Base-by-base conservation (phyloP, 2,797 vertebrate genomes). In the Pipistrellus kuhlii region DNA sequence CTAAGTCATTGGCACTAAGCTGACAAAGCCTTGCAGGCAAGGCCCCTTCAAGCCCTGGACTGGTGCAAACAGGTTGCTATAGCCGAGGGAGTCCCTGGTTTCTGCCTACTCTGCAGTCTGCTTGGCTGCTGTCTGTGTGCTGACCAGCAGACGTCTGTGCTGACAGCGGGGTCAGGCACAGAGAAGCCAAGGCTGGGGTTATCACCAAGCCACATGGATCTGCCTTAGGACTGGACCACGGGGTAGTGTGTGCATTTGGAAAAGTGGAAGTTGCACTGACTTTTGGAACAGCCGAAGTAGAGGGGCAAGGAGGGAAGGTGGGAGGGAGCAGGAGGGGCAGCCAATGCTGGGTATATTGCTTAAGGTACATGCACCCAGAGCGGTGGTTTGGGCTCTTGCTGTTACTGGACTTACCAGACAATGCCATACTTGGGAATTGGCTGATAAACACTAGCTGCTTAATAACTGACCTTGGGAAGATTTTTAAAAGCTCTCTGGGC, bases 301-400 rank as follows among this genome's bases (percentile, higher is more conserved):
- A 44, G 10, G 20, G 81, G 8, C 15, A 8, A 35, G 18, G 77
- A 5, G 62, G 14, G 23, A 11, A n/a, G 48, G 13, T n/a, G 27
- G 57, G 6, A 46, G 76, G 38, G 72, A 3, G 10, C n/a, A 44
- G 27, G 4, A 59, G 5, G 12, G 25, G 15, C 64, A 30, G 51
- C 57, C 27, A 1, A 20, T 20, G 35, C 76, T 69, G 41, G 0
- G 11, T 23, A 30, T 64, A 23, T 35, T 13, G 51, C 41, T 8
- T 0, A 0, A 3, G 21, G 10, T 8, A 3, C 18, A 8, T 55
- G 44, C 6, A 2, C 62, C 21, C 44, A 8, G 30, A 18, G 44
- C 0, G 3, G 35, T 13, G 51, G 23, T 32, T 48, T n/a, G 38
- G 57, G n/a, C 4, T 76, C 32, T 12, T 4, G 41, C 20, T 18